These are phyloP conservation scores for Pangasianodon hypophthalmus DNA, from an alignment of 2,113 vertebrate species.

Conservation along the genomic window DNA sequence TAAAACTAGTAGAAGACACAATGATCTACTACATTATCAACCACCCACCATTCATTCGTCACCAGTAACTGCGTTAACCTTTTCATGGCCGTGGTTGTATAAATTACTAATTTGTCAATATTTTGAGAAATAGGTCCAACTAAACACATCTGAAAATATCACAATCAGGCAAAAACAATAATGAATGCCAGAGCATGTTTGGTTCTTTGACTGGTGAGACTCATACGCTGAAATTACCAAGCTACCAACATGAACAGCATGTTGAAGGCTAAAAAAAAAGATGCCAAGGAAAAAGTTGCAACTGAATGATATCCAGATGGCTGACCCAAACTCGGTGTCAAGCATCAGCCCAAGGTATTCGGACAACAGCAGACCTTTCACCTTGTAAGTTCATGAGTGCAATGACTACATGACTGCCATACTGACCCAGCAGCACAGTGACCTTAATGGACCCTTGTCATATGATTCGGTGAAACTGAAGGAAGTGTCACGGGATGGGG, in stretches of 20 bases:
- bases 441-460: not conserved
- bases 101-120: not conserved
- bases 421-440: conserved; percentile 8
- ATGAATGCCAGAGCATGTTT: not conserved
- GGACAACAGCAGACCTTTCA: not conserved
- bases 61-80: not conserved
- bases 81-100: not conserved
- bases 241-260: not conserved
- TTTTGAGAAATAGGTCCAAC: not conserved
- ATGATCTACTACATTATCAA: not conserved
- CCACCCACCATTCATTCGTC: not conserved
- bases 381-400: not conserved
- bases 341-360: not conserved
- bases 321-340: not conserved
- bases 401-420: not conserved
- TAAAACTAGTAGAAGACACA: not conserved
- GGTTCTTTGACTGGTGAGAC: not conserved
- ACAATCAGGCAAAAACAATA: not conserved
- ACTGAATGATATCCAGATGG: not conserved
- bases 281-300: not conserved
- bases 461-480: conserved; percentile 4
- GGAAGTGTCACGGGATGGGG: not conserved
- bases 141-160: not conserved
- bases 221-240: not conserved
- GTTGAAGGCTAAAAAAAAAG: not conserved